phyloP scores from a whole-genome alignment of 2,888 invertebrate genomes.

The Ophion ventricosus region DNA sequence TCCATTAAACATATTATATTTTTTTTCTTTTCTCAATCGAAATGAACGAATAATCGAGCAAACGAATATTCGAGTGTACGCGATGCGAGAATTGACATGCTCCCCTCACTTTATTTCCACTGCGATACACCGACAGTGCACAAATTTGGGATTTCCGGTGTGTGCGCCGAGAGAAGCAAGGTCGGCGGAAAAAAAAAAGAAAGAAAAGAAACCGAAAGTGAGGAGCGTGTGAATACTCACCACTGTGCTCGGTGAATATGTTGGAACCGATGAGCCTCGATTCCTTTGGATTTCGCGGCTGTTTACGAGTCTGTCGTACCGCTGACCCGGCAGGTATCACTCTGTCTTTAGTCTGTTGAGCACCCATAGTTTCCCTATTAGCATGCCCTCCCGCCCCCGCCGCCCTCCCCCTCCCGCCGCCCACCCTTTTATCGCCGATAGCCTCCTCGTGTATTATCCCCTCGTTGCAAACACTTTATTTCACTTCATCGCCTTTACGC shows the following conservation, averaged over 20 bases:
- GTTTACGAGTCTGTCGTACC: slow-evolving; percentile 90
- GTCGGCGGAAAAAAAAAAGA: slow-evolving; percentile 9
- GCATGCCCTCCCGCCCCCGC: slow-evolving; percentile 79
- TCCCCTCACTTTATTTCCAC: not conserved
- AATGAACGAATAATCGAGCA: not conserved
- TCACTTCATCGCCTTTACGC: slow-evolving; percentile 21
- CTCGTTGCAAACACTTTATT: slow-evolving; percentile 61
- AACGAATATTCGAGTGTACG: not conserved
- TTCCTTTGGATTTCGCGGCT: slow-evolving; percentile 91
- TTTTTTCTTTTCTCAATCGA: not conserved
- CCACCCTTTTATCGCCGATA: slow-evolving; percentile 51
- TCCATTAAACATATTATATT: not conserved
- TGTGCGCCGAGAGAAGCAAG: not conserved
- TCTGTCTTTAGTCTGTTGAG: slow-evolving; percentile 97
- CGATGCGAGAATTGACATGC: not conserved
- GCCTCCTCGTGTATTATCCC: slow-evolving; percentile 63
- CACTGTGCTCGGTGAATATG: slow-evolving; percentile 97
- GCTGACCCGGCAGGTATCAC: slow-evolving; percentile 88
- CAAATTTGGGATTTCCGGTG: not conserved
- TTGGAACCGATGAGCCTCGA: slow-evolving; percentile 93
- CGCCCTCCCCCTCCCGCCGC: slow-evolving; percentile 56
- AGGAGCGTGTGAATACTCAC: slow-evolving; percentile 85
- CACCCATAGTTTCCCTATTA: slow-evolving; percentile 90
- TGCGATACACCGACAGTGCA: not conserved
- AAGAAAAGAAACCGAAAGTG: slow-evolving; percentile 57